These are phyloP conservation scores for Poeciliopsis occidentalis DNA, from an alignment of 2,113 vertebrate genomes.

Conservation along the genomic window DNA sequence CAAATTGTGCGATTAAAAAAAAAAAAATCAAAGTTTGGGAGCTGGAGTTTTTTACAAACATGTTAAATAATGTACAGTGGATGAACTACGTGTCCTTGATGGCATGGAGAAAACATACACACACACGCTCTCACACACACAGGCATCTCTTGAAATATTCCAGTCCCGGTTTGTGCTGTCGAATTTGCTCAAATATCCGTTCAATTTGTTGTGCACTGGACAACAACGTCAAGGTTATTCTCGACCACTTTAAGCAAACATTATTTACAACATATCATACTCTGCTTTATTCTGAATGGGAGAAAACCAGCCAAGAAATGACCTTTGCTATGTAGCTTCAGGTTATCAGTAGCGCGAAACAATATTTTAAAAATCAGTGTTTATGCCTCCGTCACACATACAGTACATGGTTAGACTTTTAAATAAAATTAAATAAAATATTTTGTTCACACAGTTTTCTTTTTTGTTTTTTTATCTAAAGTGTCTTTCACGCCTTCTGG, in stretches of 20 bases:
- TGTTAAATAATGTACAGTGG: conserved; percentile 38
- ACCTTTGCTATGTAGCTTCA: background rate
- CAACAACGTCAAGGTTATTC: conserved; percentile 28
- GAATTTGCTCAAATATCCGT: conserved; percentile 17
- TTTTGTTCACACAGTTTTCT: accelerated
- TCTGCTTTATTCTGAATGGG: no score
- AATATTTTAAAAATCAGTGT: background rate
- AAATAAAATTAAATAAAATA: background rate
- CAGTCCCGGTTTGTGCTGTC: conserved; percentile 66
- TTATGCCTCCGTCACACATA: background rate
- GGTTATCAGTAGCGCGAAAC: background rate
- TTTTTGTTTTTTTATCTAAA: background rate
- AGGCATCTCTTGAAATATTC: conserved; percentile 6
- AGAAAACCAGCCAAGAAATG: background rate
- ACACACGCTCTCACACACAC: conserved; percentile 39
- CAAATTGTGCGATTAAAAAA: conserved; percentile 62
- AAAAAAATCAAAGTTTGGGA: conserved; percentile 6
- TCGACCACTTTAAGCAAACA: background rate
- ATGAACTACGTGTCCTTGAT: conserved; percentile 19
- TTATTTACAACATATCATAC: no score
- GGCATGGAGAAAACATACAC: conserved; percentile 13
- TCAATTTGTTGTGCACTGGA: conserved; percentile 13
- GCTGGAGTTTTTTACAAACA: conserved; percentile 11
- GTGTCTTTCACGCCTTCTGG: background rate
- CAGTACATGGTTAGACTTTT: background rate